Conservation (phyloP, 2,113 vertebrate species). For the Orycteropus afer region DNA sequence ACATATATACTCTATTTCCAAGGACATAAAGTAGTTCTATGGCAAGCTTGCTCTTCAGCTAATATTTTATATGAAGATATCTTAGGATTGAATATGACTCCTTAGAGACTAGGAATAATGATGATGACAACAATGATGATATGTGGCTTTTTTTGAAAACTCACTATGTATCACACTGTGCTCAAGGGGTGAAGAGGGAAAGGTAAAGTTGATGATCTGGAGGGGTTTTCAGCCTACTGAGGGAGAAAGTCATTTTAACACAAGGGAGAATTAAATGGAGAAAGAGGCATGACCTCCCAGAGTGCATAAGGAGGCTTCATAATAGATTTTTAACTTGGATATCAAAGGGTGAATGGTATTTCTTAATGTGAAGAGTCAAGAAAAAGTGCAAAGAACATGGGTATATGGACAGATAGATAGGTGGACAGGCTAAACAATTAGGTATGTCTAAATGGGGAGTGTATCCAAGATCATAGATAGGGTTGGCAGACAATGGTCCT, state of each 20-base stretch:
- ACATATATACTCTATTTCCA: not conserved
- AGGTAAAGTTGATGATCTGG: not conserved
- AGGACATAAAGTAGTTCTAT: not conserved
- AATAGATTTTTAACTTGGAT: not conserved
- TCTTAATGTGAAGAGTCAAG: not conserved
- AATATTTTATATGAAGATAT: slow-evolving; percentile 1
- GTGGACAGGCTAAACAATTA: too few species aligned
- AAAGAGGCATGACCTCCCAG: not conserved
- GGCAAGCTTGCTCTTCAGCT: slow-evolving; percentile 1
- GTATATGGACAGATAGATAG: too few species aligned
- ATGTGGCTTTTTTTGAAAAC: not conserved
- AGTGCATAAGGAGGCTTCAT: not conserved
- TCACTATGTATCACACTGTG: not conserved
- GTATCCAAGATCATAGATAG: too few species aligned
- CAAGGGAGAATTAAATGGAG: not conserved
- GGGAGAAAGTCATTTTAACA: slow-evolving; percentile 1
- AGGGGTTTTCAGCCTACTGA: not conserved
- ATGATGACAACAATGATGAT: not conserved
- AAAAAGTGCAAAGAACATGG: not conserved
- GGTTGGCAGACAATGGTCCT: too few species aligned
- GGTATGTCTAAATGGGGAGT: too few species aligned
- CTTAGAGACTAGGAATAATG: not conserved
- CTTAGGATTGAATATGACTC: not conserved
- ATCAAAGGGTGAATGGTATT: not conserved
- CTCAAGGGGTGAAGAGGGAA: not conserved